phyloP scores from a whole-genome alignment of 1,140 invertebrate species.

The Subanguina moxae region DNA sequence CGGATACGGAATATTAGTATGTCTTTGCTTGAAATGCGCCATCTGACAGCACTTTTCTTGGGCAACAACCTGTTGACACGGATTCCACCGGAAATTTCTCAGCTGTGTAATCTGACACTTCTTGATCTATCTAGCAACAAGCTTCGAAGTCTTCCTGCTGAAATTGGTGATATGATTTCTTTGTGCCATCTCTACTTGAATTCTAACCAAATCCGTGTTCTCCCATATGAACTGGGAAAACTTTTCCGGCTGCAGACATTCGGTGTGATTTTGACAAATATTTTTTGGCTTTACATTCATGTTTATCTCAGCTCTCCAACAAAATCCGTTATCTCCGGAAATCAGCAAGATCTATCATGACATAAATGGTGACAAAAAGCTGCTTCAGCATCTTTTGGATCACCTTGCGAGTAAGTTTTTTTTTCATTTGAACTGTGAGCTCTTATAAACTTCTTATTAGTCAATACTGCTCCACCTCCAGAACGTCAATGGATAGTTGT shows the following conservation, averaged over 20 bases:
- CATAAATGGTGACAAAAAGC: constrained; percentile 84
- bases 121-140: constrained; percentile 91
- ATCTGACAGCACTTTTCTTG: constrained; percentile 54
- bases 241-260: constrained; percentile 83
- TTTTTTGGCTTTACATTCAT: too few relatives aligned
- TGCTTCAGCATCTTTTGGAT: constrained; percentile 83
- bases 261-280: constrained; percentile 60
- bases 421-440: background rate
- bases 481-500: constrained; percentile 87
- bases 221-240: constrained; percentile 94
- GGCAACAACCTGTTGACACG: constrained; percentile 39
- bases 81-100: constrained; percentile 48
- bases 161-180: constrained; percentile 62
- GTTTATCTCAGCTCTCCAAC: constrained; percentile 74
- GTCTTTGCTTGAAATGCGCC: constrained; percentile 43
- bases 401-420: constrained; percentile 49
- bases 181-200: constrained; percentile 84
- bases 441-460: constrained; percentile 62
- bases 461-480: constrained; percentile 79
- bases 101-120: constrained; percentile 68
- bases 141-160: constrained; percentile 82
- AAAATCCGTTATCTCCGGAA: constrained; percentile 88
- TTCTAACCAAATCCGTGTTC: constrained; percentile 82
- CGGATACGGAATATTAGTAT: constrained; percentile 38
- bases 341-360: constrained; percentile 84